These are phyloP conservation scores for Serranus cabrilla DNA, from an alignment of 2,797 vertebrate species.

Conservation along the genomic window DNA sequence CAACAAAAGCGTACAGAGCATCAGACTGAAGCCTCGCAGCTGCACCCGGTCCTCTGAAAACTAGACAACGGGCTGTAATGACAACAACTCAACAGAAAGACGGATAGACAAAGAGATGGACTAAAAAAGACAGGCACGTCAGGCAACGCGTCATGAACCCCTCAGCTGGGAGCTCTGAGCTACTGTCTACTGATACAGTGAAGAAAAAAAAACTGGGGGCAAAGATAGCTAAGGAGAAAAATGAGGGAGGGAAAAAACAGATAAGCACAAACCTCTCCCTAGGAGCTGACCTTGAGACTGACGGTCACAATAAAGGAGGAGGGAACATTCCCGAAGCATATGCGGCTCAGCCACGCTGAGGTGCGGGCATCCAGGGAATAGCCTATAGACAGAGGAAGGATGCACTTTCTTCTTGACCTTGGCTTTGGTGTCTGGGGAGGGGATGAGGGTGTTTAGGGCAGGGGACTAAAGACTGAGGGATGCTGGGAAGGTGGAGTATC, in stretches of 20 bases:
- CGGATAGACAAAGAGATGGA: conserved; percentile 44
- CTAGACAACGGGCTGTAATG: conserved; percentile 55
- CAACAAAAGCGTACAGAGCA: conserved; percentile 60
- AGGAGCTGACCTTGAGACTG: conserved; percentile 84
- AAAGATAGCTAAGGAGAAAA: conserved; percentile 60
- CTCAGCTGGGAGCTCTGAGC: conserved; percentile 69
- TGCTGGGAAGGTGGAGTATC: conserved; percentile 55
- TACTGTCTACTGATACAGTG: conserved; percentile 69
- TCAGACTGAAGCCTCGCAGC: conserved; percentile 64
- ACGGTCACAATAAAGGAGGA: conserved; percentile 80
- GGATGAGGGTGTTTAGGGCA: conserved; percentile 69
- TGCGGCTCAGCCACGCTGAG: conserved; percentile 58
- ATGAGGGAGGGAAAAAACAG: conserved; percentile 51
- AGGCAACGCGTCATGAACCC: conserved; percentile 52
- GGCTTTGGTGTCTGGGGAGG: conserved; percentile 70
- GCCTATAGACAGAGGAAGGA: conserved; percentile 71
- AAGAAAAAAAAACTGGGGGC: conserved; percentile 34
- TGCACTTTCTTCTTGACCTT: conserved; percentile 84
- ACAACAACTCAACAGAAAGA: conserved; percentile 56
- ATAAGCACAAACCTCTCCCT: conserved; percentile 80
- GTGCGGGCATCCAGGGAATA: conserved; percentile 77
- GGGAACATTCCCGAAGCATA: conserved; percentile 75
- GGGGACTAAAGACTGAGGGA: conserved; percentile 63
- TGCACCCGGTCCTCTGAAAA: conserved; percentile 57
- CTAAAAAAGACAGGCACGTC: conserved; percentile 44